Conservation (phyloP, 2,888 invertebrate species). For the Athrips mouffetella region DNA sequence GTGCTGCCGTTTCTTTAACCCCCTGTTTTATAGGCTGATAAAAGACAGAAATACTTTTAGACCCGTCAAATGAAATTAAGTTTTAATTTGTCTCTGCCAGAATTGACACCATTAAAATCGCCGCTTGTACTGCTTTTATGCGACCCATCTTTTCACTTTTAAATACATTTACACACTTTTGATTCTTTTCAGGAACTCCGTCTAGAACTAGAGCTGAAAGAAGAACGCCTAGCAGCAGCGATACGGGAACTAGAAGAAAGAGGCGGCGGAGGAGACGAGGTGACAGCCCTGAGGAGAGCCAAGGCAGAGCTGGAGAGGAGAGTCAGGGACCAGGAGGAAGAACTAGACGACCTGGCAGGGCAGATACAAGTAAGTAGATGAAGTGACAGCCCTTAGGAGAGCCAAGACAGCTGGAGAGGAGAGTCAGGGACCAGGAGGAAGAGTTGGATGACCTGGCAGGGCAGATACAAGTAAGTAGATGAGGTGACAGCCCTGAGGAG, state of each 20-base stretch:
- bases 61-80: too few species aligned
- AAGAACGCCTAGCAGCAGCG: constrained; percentile 88
- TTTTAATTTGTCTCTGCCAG: too few species aligned
- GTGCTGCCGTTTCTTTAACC: too few species aligned
- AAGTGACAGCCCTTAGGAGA: too few species aligned
- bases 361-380: constrained; percentile 85
- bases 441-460: constrained; percentile 97
- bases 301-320: constrained; percentile 93
- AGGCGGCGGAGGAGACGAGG: constrained; percentile 91
- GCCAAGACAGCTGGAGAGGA: constrained; percentile 89
- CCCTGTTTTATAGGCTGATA: too few species aligned
- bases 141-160: not conserved
- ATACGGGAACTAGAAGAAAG: constrained; percentile 92
- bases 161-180: constrained; percentile 4
- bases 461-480: constrained; percentile 89
- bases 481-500: constrained; percentile 90
- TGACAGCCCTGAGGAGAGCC: constrained; percentile 87
- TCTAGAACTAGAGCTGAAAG: constrained; percentile 92
- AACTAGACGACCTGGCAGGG: constrained; percentile 96
- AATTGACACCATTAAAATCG: too few species aligned
- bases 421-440: constrained; percentile 93
- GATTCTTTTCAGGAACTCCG: constrained; percentile 85
- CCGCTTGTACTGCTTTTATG: too few species aligned
- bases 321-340: constrained; percentile 93
- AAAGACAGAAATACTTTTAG: too few species aligned